Evolutionary conservation across 2,113 vertebrate species (phyloP).

Genomic region (Gallinago undulata): DNA sequence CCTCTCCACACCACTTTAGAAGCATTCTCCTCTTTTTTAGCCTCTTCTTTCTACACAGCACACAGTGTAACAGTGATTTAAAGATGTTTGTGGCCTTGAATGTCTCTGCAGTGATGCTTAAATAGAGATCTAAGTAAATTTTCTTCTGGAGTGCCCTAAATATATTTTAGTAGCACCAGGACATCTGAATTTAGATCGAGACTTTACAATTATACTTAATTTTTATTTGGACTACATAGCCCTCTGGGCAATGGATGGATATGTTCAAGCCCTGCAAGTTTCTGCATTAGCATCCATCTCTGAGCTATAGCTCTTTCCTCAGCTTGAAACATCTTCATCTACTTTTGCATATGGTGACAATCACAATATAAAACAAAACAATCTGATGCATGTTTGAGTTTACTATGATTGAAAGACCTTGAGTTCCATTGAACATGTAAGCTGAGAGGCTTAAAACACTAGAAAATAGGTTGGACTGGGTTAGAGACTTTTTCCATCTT

Average conservation of each 20-base stretch:
- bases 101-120: background rate
- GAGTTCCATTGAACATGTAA: background rate
- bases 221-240: background rate
- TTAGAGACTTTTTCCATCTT: background rate
- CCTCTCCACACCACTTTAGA: background rate
- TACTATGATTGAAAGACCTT: background rate
- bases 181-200: background rate
- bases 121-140: background rate
- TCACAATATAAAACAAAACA: background rate
- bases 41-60: background rate
- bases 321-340: background rate
- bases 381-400: background rate
- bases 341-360: background rate
- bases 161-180: background rate
- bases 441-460: background rate
- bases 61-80: background rate
- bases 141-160: background rate
- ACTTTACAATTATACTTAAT: background rate
- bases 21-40: background rate
- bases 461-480: background rate
- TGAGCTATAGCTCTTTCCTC: background rate
- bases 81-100: background rate
- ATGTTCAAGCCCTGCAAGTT: rapidly evolving
- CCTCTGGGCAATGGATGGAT: background rate
- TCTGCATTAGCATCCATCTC: background rate